Base-by-base conservation (phyloP, 2,113 vertebrate genomes). In the Brachyhypopomus gauderio region DNA sequence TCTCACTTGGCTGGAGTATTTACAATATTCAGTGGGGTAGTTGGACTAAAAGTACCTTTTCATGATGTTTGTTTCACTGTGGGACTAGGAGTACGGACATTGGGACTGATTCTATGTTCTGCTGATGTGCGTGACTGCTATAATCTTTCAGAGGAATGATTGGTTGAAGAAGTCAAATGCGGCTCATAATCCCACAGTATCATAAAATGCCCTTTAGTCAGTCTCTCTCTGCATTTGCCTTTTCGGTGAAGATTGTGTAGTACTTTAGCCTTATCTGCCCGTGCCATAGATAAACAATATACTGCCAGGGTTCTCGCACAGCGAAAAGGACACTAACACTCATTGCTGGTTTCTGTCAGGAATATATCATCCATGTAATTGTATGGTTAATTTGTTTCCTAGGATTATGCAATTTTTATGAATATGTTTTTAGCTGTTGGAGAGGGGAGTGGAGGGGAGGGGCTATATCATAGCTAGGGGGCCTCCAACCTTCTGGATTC, bases 401-500 rank as follows among this genome's bases (percentile, higher is more conserved):
- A 14, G 34, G 14, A 67, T 56, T 76, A 30, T 59, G 17, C 25
- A 45, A 74, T 73, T 20, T 72, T 60, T 36, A 52, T 72, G 16
- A 5, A 30, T 71, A 9, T 48, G 27, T 30, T 77, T 36, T 30
- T 67, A 77, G 19, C 45, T 52, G 30, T 30, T 30, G 30, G 30
- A 1, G 2, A 30, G 30, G 45, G 45, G 12, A 11, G 45, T 12
- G 45, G 4, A 9, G 41, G 41, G 5, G 5, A 66, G 75, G 8
- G 25, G 60, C 2, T 7, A 30, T 56, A 56, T 70, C 23, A 52
- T 45, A 41, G n/a, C 2, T 60, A 52, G 59, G 52, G 60, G 73
- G 84, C 56, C 85, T 69, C 27, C 63, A 69, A 27, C 83, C 59
- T 55, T 62, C 25, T 72, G 55, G 27, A 71, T 71, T 71, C 72